Conservation (phyloP, 2,888 invertebrate genomes). For the Lissocephala sabroskyi region DNA sequence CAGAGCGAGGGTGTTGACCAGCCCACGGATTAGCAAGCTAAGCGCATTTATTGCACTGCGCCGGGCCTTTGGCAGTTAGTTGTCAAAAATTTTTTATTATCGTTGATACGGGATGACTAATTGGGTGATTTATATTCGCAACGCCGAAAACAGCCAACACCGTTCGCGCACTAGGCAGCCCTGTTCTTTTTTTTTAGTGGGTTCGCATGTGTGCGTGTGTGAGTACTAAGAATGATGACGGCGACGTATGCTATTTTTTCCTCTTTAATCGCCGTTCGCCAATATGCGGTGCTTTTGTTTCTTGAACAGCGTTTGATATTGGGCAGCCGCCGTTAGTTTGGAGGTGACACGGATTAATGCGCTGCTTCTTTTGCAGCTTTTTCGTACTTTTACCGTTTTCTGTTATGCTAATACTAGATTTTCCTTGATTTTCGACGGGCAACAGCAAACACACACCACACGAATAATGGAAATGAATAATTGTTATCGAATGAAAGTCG, state of each 20-base stretch:
- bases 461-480: conserved; percentile 28
- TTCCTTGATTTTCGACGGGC: conserved; percentile 47
- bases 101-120: too few relatives aligned
- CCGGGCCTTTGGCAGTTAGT: too few relatives aligned
- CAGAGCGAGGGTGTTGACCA: not conserved
- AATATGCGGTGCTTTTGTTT: conserved; percentile 27
- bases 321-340: too few relatives aligned
- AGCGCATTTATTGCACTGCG: too few relatives aligned
- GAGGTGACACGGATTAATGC: too few relatives aligned
- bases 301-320: conserved; percentile 5
- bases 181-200: conserved; percentile 29
- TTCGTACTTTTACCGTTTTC: conserved; percentile 42
- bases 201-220: conserved; percentile 34
- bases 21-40: too few relatives aligned
- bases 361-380: too few relatives aligned
- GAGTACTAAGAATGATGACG: conserved; percentile 55
- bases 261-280: conserved; percentile 16
- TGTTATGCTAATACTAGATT: conserved; percentile 30
- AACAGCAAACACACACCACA: conserved; percentile 35
- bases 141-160: too few relatives aligned
- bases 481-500: too few relatives aligned
- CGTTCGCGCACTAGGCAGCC: conserved; percentile 37
- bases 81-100: too few relatives aligned
- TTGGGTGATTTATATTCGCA: too few relatives aligned
- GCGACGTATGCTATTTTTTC: conserved; percentile 54